Percentiles rank a stretch among this genome's conserved stretches.
Conservation (phyloP, 2,797 vertebrate genomes). For the Carapus acus region DNA sequence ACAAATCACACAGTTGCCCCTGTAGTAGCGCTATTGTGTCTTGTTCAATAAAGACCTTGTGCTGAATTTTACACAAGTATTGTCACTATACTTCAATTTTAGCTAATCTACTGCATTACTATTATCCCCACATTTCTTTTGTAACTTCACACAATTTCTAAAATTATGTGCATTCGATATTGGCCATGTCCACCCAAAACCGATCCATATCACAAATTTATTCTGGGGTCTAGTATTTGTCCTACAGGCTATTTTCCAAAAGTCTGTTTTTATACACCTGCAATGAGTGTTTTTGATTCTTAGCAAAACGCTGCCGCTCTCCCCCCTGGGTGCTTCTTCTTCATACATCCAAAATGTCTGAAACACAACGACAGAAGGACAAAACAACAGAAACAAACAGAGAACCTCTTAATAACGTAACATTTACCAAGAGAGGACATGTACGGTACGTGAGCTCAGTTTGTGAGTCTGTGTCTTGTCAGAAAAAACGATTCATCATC, state of each 20-base stretch:
- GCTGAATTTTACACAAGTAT: no score
- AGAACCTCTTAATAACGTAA: slow-evolving; percentile 35
- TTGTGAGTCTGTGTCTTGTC: no score
- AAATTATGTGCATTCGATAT: no score
- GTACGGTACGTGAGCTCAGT: no score
- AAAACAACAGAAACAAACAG: slow-evolving; percentile 62
- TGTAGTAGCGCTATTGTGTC: background rate
- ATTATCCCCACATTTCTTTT: slow-evolving; percentile 24
- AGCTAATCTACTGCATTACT: no score
- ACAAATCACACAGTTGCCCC: background rate
- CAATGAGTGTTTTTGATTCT: slow-evolving; percentile 35
- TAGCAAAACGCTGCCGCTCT: slow-evolving; percentile 55
- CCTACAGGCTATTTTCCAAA: slow-evolving; percentile 44
- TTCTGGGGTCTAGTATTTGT: slow-evolving; percentile 22
- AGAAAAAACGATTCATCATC: no score
- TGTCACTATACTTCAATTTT: no score
- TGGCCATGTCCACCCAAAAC: slow-evolving; percentile 34
- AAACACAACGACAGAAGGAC: no score
- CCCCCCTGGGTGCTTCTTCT: slow-evolving; percentile 66
- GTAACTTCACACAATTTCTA: no score
- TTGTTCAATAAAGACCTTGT: background rate
- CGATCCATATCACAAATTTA: slow-evolving; percentile 26
- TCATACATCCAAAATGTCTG: slow-evolving; percentile 72
- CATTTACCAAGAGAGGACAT: slow-evolving; percentile 32
- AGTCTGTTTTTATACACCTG: slow-evolving; percentile 40